phyloP scores from a whole-genome alignment of 2,888 invertebrate species.

The Panopea generosa region DNA sequence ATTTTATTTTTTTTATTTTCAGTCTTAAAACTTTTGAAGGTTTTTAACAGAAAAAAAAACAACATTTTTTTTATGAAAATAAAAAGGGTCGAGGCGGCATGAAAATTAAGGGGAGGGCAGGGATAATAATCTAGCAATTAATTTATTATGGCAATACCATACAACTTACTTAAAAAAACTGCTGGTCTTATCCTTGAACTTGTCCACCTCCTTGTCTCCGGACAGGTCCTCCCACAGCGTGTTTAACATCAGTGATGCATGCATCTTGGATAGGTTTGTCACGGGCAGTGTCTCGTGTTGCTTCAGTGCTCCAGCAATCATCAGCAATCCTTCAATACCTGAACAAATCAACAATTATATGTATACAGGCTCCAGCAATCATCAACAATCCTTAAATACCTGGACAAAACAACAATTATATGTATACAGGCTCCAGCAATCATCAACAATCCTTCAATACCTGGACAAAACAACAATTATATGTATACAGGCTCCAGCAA shows the following conservation, averaged over 20 bases:
- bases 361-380: background rate
- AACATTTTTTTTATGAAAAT: too few relatives aligned
- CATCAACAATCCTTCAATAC: constrained; percentile 91
- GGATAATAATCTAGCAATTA: too few relatives aligned
- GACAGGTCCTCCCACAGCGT: constrained; percentile 98
- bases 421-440: too few relatives aligned
- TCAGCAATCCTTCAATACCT: constrained; percentile 90
- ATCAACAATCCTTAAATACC: background rate
- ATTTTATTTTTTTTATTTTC: too few relatives aligned
- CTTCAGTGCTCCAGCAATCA: constrained; percentile 96
- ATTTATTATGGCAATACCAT: too few relatives aligned
- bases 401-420: background rate
- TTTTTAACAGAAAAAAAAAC: too few relatives aligned
- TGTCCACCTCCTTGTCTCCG: constrained; percentile 89
- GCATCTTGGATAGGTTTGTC: constrained; percentile 94
- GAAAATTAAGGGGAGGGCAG: too few relatives aligned
- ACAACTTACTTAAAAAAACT: constrained; percentile 82
- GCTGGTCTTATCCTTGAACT: constrained; percentile 79
- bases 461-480: constrained; percentile 72
- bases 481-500: too few relatives aligned
- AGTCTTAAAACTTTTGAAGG: too few relatives aligned
- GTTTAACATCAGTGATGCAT: constrained; percentile 95
- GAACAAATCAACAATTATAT: constrained; percentile 14
- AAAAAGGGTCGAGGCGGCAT: too few relatives aligned
- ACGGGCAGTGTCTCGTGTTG: constrained; percentile 93